Conservation (phyloP, 2,888 invertebrate genomes). For the Hydraecia micacea region DNA sequence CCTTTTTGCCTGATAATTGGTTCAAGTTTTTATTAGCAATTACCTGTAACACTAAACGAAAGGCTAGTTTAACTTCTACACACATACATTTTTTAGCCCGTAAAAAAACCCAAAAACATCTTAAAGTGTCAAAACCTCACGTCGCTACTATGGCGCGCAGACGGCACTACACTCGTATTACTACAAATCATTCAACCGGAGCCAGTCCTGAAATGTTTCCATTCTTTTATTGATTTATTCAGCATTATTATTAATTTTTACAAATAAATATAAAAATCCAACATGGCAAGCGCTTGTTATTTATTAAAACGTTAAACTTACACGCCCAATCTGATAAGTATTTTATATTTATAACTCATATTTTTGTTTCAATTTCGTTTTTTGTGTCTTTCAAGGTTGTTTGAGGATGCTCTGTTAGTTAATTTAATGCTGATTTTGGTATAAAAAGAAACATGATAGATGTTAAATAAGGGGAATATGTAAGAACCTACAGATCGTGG, state of each 20-base stretch:
- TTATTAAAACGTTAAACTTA: slow-evolving; percentile 83
- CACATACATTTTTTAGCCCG: no score
- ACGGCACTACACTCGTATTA: slow-evolving; percentile 86
- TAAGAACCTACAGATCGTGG: background rate
- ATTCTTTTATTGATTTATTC: slow-evolving; percentile 90
- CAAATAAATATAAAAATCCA: slow-evolving; percentile 73
- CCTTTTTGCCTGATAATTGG: no score
- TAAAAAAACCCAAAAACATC: slow-evolving; percentile 2
- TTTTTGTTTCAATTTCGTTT: slow-evolving; percentile 74
- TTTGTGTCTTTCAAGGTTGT: slow-evolving; percentile 69
- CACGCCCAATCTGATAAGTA: slow-evolving; percentile 86
- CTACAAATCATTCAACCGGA: slow-evolving; percentile 89
- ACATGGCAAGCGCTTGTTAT: slow-evolving; percentile 78
- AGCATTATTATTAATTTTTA: slow-evolving; percentile 88
- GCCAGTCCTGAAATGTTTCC: slow-evolving; percentile 86
- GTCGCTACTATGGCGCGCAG: slow-evolving; percentile 68
- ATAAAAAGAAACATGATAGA: slow-evolving; percentile 42
- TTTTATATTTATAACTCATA: slow-evolving; percentile 79
- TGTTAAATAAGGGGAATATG: slow-evolving; percentile 26
- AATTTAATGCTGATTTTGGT: slow-evolving; percentile 51
- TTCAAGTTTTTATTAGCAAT: no score
- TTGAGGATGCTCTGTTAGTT: slow-evolving; percentile 66
- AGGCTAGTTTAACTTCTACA: no score
- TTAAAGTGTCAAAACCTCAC: slow-evolving; percentile 77
- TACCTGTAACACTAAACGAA: no score